Evolutionary conservation across 2,113 vertebrate species (phyloP), one percentile per base, ranked within the genome.

Genomic region (Spea bombifrons): DNA sequence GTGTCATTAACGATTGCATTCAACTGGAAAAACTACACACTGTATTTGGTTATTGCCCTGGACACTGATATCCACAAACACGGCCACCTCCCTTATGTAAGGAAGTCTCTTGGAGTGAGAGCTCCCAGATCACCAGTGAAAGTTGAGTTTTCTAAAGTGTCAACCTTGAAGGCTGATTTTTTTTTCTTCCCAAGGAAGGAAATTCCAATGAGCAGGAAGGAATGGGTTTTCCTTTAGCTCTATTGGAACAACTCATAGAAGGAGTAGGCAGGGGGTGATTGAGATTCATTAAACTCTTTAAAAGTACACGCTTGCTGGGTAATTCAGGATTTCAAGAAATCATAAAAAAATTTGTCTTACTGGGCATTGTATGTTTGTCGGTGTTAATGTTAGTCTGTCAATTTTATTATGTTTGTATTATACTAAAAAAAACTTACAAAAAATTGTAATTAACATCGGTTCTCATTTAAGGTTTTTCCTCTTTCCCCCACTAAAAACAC

Each of bases 131-230:
- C 30, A 46, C 52, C 66, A 77, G 75, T 63, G 75, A 77, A 77
- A 77, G 70, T 66, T 66, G 7, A 73, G 63, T 48, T 3, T 52
- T 64, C 52, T 12, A 12, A 79, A 55, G 30, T 49, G 44, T 53
- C 10, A 80, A 50, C 50, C 64, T 71, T 80, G 70, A 72, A 75
- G 72, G 57, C 49, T 69, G 66, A 49, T 73, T 73, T n/a, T 80
- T 74, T 5, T 73, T 73, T 13, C 4, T 8, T 3, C 6, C 10
- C 12, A 55, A 81, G 73, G 79, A 81, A 81, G 79, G 67, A 75
- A 75, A 81, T 75, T 75, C 72, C 61, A 71, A 63, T 64, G 66
- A 66, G 53, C 73, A 81, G 67, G 67, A 75, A 81, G 59, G 43
- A 53, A 30, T 64, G 16, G 68, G 43, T 57, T 70, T 70, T 50